phyloP scores from a whole-genome alignment of 2,113 vertebrate species.

The Leucopsar rothschildi region DNA sequence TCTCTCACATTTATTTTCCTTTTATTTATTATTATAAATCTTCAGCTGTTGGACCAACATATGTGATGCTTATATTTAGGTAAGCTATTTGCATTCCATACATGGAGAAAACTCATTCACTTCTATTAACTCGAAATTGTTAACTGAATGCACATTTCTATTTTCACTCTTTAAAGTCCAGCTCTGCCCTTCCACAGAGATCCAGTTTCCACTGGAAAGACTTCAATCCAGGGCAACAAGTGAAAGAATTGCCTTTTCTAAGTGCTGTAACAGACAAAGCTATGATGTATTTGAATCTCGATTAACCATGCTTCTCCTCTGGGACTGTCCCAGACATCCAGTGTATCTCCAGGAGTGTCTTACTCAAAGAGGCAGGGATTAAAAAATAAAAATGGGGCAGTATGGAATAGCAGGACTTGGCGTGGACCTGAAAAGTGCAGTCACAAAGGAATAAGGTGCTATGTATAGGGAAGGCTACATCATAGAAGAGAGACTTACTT shows the following conservation, averaged over 20 bases:
- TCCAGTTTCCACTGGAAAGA: not conserved
- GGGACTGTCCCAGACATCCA: not conserved
- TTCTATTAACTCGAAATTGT: not conserved
- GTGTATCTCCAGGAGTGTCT: not conserved
- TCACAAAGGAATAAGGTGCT: not conserved
- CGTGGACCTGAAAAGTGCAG: not conserved
- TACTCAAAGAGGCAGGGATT: not conserved
- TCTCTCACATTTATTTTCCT: not conserved
- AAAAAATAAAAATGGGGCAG: not conserved
- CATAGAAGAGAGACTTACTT: not conserved
- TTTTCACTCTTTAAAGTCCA: not conserved
- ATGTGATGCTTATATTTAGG: not conserved
- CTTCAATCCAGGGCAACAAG: not conserved
- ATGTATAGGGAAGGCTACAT: not conserved
- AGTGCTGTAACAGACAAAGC: not conserved
- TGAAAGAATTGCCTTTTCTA: not conserved
- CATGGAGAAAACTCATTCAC: not conserved
- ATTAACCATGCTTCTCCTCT: not conserved
- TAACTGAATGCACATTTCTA: not conserved
- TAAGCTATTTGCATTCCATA: not conserved
- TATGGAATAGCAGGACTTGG: not conserved
- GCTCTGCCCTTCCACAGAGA: not conserved
- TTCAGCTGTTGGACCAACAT: not conserved
- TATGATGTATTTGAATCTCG: not conserved
- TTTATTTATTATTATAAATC: not conserved